A percentile compares a stretch with the other conserved stretches of the same genome.
Conservation (phyloP, 2,797 vertebrate genomes). For the Pseudochromis fuscus region DNA sequence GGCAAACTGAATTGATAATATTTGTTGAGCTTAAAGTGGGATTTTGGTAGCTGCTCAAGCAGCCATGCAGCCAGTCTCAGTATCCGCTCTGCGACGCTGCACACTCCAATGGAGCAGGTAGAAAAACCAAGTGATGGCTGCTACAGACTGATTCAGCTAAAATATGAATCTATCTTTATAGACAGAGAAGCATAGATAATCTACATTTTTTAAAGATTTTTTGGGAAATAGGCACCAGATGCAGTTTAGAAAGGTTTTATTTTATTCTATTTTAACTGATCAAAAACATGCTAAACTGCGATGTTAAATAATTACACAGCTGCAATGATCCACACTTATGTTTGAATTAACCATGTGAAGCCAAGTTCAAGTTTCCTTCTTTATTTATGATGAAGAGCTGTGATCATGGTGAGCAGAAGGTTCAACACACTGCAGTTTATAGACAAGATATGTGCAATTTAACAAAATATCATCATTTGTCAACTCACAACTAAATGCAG, state of each 20-base stretch:
- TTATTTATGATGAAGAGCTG: neutral
- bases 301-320: neutral
- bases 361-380: neutral
- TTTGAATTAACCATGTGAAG: neutral
- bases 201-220: neutral
- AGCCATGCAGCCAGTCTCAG: constrained; percentile 29
- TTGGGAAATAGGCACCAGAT: neutral
- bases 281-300: neutral
- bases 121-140: constrained; percentile 21
- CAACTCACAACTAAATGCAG: neutral
- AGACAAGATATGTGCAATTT: no score
- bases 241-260: neutral
- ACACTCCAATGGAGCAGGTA: constrained; percentile 37
- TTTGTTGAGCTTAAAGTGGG: constrained; percentile 61
- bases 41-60: constrained; percentile 54
- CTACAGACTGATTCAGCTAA: constrained; percentile 16
- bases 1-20: constrained; percentile 59
- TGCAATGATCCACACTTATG: neutral
- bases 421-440: neutral
- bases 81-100: constrained; percentile 40
- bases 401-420: neutral
- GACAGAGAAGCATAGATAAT: no score
- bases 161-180: no score
- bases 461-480: no score
- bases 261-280: no score